A percentile compares a stretch with the other conserved stretches of the same genome.
Evolutionary conservation across 2,113 vertebrate species (phyloP).

Genomic region (Athene cunicularia): DNA sequence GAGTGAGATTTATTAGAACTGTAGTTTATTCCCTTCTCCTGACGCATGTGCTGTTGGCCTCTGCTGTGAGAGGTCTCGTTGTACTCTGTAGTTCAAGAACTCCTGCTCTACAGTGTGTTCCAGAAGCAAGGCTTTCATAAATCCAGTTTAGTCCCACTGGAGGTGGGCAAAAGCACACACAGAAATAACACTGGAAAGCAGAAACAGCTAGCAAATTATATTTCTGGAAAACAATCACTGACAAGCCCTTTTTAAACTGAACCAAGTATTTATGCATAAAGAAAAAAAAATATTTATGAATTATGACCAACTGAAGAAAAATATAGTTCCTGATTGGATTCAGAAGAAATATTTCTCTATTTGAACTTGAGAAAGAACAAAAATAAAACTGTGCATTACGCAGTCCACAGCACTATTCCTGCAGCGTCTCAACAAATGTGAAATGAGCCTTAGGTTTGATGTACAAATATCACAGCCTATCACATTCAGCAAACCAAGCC

Average conservation of each 20-base stretch:
- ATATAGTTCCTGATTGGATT: background rate
- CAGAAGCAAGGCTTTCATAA: background rate
- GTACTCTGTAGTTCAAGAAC: fast-evolving
- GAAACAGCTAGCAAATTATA: background rate
- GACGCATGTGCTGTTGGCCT: fast-evolving
- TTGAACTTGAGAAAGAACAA: background rate
- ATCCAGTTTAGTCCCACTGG: background rate
- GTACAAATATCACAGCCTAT: background rate
- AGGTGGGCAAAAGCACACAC: background rate
- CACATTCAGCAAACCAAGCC: background rate
- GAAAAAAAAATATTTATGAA: background rate
- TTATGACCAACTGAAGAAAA: background rate
- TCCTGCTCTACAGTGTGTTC: background rate
- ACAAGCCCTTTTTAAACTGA: background rate
- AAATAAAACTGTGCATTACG: background rate
- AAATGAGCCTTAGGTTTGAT: background rate
- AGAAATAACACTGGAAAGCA: background rate
- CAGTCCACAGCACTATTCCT: background rate
- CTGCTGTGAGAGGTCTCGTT: background rate
- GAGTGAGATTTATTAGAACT: background rate
- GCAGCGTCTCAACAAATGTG: background rate
- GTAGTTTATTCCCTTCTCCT: background rate
- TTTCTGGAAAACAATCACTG: background rate
- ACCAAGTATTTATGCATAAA: background rate
- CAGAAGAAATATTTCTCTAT: background rate